Evolutionary conservation across 2,888 invertebrate genomes (phyloP), one percentile per base, ranked within the genome.

Genomic region (Drosophila multiciliata): DNA sequence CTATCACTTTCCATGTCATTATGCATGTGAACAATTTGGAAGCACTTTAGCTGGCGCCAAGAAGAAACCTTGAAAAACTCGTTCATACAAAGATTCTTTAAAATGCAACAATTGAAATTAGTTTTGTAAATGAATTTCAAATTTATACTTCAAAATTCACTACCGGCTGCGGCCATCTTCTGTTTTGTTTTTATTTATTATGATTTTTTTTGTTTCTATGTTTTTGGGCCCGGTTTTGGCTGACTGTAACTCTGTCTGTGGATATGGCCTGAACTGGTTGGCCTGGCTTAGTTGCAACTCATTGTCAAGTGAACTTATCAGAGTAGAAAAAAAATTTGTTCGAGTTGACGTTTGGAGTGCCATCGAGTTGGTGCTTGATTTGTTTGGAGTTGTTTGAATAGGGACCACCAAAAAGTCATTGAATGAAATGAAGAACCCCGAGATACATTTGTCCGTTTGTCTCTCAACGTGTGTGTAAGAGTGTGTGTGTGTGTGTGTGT

Each of bases 271-370:
- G 68, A 73, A 65, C 78, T 83, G 78, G 78, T 73, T 80, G 80
- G 74, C 77, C 72, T 71, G 80, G 85, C 83, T 86, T 88, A 87
- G 89, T 89, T 87, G 85, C 87, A 83, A 82, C 86, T 89, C 89
- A 87, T 89, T 89, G 89, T 89, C 90, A 89, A 90, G 90, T 89
- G 86, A 89, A 90, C 89, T 89, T 87, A 89, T 89, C 88, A 86
- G 76, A 73, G 80, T 66, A 65, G 63, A 71, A 70, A 76, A 69
- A 74, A 78, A 75, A 79, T 73, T 86, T 82, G 82, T 83, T 88
- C 83, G 83, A 88, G 87, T 88, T 88, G 87, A 89, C 89, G 89
- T 89, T 88, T 90, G 78, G 80, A 90, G 90, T 83, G 88, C 80
- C 90, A 89, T 89, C 79, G 81, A 81, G 89, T 83, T 67, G 91